Conservation (phyloP, 2,888 invertebrate genomes). For the Platerodrilus igneus region DNA sequence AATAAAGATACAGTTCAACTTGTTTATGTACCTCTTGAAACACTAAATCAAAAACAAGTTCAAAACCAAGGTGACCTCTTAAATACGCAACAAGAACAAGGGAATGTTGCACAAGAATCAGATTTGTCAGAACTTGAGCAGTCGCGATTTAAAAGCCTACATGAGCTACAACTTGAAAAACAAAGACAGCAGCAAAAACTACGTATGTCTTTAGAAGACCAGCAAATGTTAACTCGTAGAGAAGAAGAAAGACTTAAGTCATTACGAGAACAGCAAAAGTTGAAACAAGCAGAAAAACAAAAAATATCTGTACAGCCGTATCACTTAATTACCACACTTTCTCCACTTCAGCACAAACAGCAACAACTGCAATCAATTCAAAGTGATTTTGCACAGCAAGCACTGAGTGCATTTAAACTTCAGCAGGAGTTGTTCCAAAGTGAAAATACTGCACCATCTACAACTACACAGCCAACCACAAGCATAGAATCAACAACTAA, state of each 20-base stretch:
- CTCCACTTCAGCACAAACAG: conserved; percentile 14
- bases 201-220: too few species aligned
- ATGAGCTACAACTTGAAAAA: neutral
- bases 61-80: too few species aligned
- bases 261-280: conserved; percentile 2
- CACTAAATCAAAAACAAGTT: conserved; percentile 55
- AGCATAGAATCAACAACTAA: conserved; percentile 52
- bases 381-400: conserved; percentile 46
- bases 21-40: conserved; percentile 77
- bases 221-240: too few species aligned
- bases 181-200: neutral
- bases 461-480: conserved; percentile 48
- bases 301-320: conserved; percentile 37
- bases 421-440: conserved; percentile 41
- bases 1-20: conserved; percentile 66
- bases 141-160: conserved; percentile 1
- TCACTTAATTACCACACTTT: conserved; percentile 3
- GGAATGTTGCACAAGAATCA: conserved; percentile 2
- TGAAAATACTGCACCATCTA: conserved; percentile 37
- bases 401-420: conserved; percentile 44
- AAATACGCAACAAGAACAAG: too few species aligned
- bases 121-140: neutral
- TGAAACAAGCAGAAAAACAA: neutral
- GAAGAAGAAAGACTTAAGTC: neutral
- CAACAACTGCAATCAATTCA: conserved; percentile 42